Evolutionary conservation across 2,888 invertebrate genomes (phyloP).

Genomic region (Folsomia manolachei): DNA sequence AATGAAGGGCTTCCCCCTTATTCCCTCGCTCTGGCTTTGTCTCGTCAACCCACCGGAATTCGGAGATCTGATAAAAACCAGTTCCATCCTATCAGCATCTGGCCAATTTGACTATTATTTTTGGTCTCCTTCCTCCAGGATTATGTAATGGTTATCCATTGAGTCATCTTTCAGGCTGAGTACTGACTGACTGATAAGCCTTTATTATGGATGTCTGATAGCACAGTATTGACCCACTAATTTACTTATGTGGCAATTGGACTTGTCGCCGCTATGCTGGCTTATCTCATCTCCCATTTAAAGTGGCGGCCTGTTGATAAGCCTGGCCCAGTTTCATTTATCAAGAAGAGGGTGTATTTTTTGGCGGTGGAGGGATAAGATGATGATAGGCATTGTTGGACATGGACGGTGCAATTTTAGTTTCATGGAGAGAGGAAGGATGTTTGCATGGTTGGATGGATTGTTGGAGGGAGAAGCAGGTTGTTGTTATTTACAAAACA

Average conservation of each 20-base stretch:
- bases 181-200: background rate
- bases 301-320: background rate
- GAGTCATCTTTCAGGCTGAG: background rate
- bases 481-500: background rate
- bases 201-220: too few species aligned
- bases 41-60: background rate
- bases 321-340: background rate
- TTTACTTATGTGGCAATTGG: background rate
- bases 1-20: background rate
- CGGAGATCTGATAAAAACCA: background rate
- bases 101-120: too few species aligned
- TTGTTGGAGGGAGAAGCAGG: constrained; percentile 1
- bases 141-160: too few species aligned
- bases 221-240: background rate
- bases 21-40: background rate
- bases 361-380: background rate
- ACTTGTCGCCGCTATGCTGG: background rate
- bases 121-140: too few species aligned
- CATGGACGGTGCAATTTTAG: background rate
- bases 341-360: background rate
- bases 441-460: background rate
- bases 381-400: background rate
- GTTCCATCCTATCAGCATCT: background rate
- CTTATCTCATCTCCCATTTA: background rate
- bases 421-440: background rate